Conservation (phyloP, 2,113 vertebrate genomes). For the Mirza zaza region DNA sequence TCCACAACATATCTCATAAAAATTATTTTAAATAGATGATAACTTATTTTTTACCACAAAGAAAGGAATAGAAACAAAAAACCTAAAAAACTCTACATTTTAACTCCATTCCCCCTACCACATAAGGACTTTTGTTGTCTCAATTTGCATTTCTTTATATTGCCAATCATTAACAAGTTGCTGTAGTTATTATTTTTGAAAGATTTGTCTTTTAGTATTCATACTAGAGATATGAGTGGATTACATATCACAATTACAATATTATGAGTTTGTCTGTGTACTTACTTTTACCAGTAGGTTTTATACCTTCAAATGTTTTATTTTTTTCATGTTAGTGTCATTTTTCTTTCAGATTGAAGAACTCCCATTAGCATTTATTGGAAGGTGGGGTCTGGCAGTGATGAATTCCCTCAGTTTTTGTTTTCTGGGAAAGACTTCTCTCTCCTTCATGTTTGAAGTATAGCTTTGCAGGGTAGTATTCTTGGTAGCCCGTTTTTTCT, state of each 20-base stretch:
- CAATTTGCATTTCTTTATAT: neutral
- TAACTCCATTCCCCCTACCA: neutral
- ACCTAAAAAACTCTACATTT: neutral
- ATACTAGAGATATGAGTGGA: neutral
- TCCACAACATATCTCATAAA: neutral
- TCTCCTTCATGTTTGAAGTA: neutral
- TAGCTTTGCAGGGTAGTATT: neutral
- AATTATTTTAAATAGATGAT: neutral
- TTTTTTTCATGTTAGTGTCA: neutral
- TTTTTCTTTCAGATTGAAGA: neutral
- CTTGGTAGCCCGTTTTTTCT: neutral
- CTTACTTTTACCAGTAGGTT: neutral
- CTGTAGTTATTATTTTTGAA: neutral
- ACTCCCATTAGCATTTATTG: neutral
- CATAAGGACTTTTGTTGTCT: neutral
- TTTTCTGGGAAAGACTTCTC: neutral
- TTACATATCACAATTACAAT: neutral
- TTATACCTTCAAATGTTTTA: neutral
- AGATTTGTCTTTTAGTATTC: neutral
- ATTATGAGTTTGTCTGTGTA: neutral
- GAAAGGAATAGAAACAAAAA: neutral
- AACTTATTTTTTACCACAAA: neutral
- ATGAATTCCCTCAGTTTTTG: neutral
- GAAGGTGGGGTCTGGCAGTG: neutral
- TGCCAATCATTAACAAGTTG: neutral